phyloP scores from a whole-genome alignment of 2,113 vertebrate genomes.

The Gasterosteus nipponicus region DNA sequence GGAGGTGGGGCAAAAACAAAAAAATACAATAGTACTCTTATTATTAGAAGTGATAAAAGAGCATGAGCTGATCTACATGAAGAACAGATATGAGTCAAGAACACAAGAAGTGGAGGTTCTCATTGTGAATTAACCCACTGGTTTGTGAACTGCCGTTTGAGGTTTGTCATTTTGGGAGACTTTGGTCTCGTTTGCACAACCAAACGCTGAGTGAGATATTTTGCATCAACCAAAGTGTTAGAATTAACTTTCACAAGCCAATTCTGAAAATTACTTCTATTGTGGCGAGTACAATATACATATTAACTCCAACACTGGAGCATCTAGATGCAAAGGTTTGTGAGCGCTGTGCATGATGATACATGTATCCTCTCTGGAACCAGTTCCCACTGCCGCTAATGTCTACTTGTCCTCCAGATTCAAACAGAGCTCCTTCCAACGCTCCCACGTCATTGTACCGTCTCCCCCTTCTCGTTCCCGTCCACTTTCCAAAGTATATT shows the following conservation, averaged over 20 bases:
- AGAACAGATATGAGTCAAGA: not conserved
- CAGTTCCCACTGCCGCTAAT: not conserved
- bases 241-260: not conserved
- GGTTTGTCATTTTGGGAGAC: not conserved
- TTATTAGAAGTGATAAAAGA: constrained; percentile 2
- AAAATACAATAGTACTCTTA: not conserved
- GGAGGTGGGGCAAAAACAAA: not conserved
- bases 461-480: not conserved
- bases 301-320: not conserved
- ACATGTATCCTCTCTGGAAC: not conserved
- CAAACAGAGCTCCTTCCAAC: not conserved
- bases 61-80: not conserved
- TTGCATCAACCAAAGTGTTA: not conserved
- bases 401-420: not conserved
- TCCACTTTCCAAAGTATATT: constrained; percentile 1
- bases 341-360: not conserved
- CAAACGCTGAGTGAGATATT: not conserved
- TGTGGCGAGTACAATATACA: too few relatives aligned
- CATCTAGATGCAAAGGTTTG: constrained; percentile 1
- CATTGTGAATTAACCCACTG: not conserved
- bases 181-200: not conserved
- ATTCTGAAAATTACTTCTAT: too few relatives aligned
- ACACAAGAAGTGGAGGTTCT: not conserved
- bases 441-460: not conserved
- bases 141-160: not conserved